Conservation (phyloP, 2,888 invertebrate genomes). For the Crepidodera aurea region DNA sequence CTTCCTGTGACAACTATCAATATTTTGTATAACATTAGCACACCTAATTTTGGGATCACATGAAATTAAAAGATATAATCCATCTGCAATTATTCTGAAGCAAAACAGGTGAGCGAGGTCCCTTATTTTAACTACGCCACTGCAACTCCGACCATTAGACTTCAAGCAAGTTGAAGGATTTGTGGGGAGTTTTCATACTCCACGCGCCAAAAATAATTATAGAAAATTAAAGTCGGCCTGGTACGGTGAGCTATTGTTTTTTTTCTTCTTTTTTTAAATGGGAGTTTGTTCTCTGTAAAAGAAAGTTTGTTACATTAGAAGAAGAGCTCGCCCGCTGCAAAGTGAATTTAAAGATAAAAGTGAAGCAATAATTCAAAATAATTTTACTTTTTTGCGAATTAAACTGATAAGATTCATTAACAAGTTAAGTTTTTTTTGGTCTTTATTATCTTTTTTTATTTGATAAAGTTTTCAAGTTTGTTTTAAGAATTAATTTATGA, state of each 20-base stretch:
- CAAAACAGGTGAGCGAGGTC: too few relatives aligned
- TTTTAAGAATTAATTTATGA: too few relatives aligned
- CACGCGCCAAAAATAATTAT: slow-evolving; percentile 12
- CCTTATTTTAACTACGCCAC: too few relatives aligned
- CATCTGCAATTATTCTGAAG: too few relatives aligned
- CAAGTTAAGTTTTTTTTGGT: too few relatives aligned
- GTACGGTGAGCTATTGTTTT: background rate
- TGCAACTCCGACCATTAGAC: background rate
- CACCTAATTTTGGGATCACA: too few relatives aligned
- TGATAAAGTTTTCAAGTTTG: too few relatives aligned
- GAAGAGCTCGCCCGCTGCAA: background rate
- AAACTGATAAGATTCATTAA: background rate
- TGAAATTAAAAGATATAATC: too few relatives aligned
- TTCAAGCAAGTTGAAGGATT: background rate
- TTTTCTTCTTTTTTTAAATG: background rate
- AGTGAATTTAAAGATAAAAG: background rate
- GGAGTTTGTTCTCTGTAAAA: background rate
- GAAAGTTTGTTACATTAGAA: background rate
- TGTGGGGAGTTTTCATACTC: background rate
- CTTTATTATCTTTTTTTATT: too few relatives aligned
- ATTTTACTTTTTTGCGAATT: background rate
- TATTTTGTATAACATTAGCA: too few relatives aligned
- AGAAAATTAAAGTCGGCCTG: slow-evolving; percentile 5
- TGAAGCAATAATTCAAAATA: background rate
- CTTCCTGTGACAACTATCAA: too few relatives aligned